phyloP scores from a whole-genome alignment of 2,113 vertebrate genomes.

The Falcunculus frontatus region DNA sequence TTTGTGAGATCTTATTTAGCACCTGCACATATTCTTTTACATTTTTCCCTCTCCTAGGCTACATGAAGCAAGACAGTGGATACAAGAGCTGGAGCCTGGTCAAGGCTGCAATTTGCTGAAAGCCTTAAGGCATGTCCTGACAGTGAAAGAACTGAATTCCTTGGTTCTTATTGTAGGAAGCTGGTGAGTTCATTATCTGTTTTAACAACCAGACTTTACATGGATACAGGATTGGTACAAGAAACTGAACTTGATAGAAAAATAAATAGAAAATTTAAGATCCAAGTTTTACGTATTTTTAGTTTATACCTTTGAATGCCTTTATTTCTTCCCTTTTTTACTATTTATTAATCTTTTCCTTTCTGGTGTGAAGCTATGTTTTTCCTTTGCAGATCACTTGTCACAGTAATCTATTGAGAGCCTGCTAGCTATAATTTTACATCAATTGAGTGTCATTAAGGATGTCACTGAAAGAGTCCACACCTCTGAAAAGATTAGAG shows the following conservation, averaged over 20 bases:
- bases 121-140: conserved; percentile 63
- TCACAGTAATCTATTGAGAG: neutral
- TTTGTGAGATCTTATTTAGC: neutral
- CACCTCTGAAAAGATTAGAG: neutral
- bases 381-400: neutral
- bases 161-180: conserved; percentile 71
- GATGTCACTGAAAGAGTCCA: neutral
- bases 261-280: neutral
- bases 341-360: neutral
- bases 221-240: neutral
- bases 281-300: neutral
- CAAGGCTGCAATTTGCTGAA: conserved; percentile 73
- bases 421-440: neutral
- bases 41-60: conserved; percentile 50
- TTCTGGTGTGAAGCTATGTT: neutral
- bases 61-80: conserved; percentile 73
- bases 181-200: conserved; percentile 65
- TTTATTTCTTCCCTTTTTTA: neutral
- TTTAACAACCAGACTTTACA: neutral
- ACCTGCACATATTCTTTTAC: neutral
- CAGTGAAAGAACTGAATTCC: conserved; percentile 64
- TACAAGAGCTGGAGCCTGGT: conserved; percentile 56
- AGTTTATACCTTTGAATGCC: neutral
- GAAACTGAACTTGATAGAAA: neutral
- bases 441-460: neutral